Conservation (phyloP, 2,797 vertebrate genomes). For the Clangula hyemalis region DNA sequence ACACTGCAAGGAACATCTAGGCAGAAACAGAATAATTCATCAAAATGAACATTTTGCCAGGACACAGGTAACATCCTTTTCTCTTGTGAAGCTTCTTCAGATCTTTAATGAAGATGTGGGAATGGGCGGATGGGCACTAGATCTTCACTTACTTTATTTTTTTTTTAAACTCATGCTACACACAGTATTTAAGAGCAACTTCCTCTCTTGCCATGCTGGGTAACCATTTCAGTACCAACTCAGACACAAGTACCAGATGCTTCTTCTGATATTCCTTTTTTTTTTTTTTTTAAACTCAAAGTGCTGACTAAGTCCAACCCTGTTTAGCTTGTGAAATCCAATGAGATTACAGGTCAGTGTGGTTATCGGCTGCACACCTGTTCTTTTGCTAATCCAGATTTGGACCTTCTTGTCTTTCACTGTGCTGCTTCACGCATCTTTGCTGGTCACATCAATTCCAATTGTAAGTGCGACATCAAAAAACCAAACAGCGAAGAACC, state of each 20-base stretch:
- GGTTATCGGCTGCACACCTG: conserved; percentile 51
- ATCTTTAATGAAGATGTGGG: background rate
- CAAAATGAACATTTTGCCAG: conserved; percentile 43
- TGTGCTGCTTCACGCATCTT: background rate
- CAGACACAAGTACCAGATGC: background rate
- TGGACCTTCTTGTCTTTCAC: conserved; percentile 31
- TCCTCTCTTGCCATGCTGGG: background rate
- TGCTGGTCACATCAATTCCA: background rate
- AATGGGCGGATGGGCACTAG: background rate
- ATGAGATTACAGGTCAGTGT: conserved; percentile 34
- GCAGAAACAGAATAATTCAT: background rate
- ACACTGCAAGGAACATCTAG: background rate
- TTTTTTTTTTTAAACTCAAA: background rate
- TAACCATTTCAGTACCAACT: background rate
- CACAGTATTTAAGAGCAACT: background rate
- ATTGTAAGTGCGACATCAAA: background rate
- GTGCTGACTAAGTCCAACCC: conserved; percentile 12
- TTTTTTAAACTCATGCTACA: background rate
- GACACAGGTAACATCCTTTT: conserved; percentile 70
- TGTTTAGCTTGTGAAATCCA: conserved; percentile 69
- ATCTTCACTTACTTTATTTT: background rate
- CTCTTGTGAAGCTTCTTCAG: conserved; percentile 31
- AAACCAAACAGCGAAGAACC: conserved; percentile 23
- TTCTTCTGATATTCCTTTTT: background rate
- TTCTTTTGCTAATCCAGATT: conserved; percentile 8